Conservation (phyloP, 2,888 invertebrate genomes). For the Quadroppia sp. region DNA sequence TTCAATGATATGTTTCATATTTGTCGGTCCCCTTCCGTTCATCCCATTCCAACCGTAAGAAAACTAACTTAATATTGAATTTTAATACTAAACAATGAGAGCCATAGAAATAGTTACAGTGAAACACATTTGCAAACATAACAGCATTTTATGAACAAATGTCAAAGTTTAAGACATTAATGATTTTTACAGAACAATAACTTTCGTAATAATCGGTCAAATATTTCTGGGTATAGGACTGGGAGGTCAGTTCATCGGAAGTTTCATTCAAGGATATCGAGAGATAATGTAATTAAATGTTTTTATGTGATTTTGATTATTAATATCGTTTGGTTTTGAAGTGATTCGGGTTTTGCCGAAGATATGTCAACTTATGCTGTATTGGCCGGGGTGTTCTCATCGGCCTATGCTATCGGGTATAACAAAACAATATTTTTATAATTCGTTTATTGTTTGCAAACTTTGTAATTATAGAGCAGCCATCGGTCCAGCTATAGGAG, state of each 20-base stretch:
- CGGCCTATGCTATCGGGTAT: constrained; percentile 6
- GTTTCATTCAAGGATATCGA: background rate
- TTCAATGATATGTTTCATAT: background rate
- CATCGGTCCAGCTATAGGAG: background rate
- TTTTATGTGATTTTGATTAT: background rate
- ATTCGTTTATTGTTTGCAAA: background rate
- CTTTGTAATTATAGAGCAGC: background rate
- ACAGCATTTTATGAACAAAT: too few species aligned
- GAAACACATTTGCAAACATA: too few species aligned
- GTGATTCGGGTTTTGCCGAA: background rate
- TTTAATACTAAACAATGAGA: too few species aligned
- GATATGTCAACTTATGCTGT: constrained; percentile 9
- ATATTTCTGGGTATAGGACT: background rate
- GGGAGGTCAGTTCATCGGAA: constrained; percentile 1
- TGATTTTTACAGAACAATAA: too few species aligned
- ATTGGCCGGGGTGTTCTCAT: constrained; percentile 1
- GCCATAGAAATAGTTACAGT: too few species aligned
- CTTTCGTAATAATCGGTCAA: background rate
- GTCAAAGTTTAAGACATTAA: too few species aligned
- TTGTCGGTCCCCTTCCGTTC: background rate
- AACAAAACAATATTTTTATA: background rate
- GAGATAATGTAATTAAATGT: constrained; percentile 4
- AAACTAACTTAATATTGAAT: background rate
- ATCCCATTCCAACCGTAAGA: background rate
- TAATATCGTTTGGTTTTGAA: background rate